These are phyloP conservation scores for Ivindomyrus marchei DNA, from an alignment of 2,113 vertebrate species.

Conservation along the genomic window DNA sequence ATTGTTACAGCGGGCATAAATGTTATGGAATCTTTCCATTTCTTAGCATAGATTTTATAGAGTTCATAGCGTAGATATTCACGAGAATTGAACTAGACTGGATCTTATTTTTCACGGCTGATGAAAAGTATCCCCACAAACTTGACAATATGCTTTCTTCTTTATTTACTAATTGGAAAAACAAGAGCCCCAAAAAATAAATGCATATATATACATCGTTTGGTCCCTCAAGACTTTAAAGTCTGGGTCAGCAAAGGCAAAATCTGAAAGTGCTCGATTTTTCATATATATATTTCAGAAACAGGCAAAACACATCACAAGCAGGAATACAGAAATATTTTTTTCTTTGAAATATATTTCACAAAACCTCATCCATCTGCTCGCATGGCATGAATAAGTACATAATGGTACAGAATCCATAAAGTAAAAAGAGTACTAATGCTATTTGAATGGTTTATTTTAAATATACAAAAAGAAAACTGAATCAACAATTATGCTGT, in stretches of 20 bases:
- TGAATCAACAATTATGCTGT: slow-evolving; percentile 30
- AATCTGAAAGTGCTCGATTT: slow-evolving; percentile 42
- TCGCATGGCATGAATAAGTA: slow-evolving; percentile 45
- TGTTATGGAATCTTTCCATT: not conserved
- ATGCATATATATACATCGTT: slow-evolving; percentile 48
- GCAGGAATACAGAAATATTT: slow-evolving; percentile 53
- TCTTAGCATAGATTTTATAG: not conserved
- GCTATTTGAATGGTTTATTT: slow-evolving; percentile 35
- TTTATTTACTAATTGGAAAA: slow-evolving; percentile 65
- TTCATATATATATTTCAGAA: slow-evolving; percentile 31
- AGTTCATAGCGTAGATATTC: not conserved
- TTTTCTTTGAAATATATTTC: slow-evolving; percentile 48
- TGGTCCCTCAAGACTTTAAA: slow-evolving; percentile 59
- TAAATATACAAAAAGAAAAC: slow-evolving; percentile 38
- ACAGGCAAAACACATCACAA: slow-evolving; percentile 50
- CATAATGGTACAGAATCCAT: slow-evolving; percentile 40
- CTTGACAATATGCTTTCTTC: slow-evolving; percentile 41
- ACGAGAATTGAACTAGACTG: not conserved
- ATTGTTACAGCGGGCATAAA: not conserved
- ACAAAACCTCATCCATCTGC: slow-evolving; percentile 48
- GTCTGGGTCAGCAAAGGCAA: slow-evolving; percentile 49
- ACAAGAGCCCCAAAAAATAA: slow-evolving; percentile 56
- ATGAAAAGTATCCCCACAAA: not conserved
- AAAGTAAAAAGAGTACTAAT: slow-evolving; percentile 51
- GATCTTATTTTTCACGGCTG: not conserved